A percentile compares a stretch with the other conserved stretches of the same genome.
These are phyloP conservation scores for Pseudorhombus dupliciocellatus DNA, from an alignment of 2,113 vertebrate genomes.

Conservation along the genomic window DNA sequence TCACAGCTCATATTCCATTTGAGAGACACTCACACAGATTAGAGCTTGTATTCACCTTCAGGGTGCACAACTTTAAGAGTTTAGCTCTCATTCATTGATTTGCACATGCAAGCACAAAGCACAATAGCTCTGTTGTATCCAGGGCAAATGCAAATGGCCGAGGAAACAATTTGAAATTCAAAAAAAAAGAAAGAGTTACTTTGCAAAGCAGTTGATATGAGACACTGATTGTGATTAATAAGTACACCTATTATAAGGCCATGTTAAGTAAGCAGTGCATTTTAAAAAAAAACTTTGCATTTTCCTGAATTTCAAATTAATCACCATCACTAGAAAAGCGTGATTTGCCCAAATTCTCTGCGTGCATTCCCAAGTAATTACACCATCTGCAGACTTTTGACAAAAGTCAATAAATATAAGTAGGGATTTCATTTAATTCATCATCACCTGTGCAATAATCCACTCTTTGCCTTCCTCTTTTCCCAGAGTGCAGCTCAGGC, in stretches of 20 bases:
- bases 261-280: slow-evolving; percentile 37
- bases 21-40: not conserved
- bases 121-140: slow-evolving; percentile 52
- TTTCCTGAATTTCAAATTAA: slow-evolving; percentile 51
- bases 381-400: slow-evolving; percentile 18
- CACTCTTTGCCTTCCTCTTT: not conserved
- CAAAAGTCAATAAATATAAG: slow-evolving; percentile 25
- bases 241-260: slow-evolving; percentile 34
- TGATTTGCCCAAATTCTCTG: slow-evolving; percentile 34
- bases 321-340: slow-evolving; percentile 30
- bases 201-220: slow-evolving; percentile 44
- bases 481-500: not conserved
- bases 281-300: not conserved
- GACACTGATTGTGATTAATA: slow-evolving; percentile 74
- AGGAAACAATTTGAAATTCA: slow-evolving; percentile 66
- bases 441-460: slow-evolving; percentile 42
- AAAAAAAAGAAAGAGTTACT: slow-evolving; percentile 47
- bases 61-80: not conserved
- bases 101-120: slow-evolving; percentile 25
- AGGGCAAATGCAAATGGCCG: slow-evolving; percentile 51
- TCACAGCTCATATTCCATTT: not conserved
- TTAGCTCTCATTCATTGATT: slow-evolving; percentile 8
- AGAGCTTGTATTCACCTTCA: not conserved
- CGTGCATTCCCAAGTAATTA: slow-evolving; percentile 41
- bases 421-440: slow-evolving; percentile 44